phyloP scores from a whole-genome alignment of 2,888 invertebrate genomes.

The Lasius fuliginosus region DNA sequence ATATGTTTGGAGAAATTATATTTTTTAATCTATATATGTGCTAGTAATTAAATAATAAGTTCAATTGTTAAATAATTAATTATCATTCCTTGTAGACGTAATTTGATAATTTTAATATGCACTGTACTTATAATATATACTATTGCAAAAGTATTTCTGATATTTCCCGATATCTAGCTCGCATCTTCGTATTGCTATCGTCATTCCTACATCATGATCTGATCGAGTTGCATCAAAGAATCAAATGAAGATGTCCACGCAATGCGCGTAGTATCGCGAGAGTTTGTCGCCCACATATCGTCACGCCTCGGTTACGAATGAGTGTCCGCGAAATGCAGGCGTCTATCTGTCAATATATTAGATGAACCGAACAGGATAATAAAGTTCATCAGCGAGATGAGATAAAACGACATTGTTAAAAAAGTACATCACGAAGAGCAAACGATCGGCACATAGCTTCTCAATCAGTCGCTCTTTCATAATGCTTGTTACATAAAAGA shows the following conservation, averaged over 20 bases:
- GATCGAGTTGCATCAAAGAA: constrained; percentile 41
- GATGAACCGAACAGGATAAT: constrained; percentile 62
- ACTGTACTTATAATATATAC: neutral
- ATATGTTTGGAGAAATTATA: neutral
- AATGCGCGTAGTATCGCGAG: constrained; percentile 7
- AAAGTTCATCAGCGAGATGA: constrained; percentile 56
- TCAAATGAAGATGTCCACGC: constrained; percentile 61
- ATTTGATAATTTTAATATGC: neutral
- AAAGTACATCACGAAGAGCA: constrained; percentile 29
- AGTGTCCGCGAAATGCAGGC: constrained; percentile 56
- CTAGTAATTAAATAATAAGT: neutral
- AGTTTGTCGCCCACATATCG: constrained; percentile 65
- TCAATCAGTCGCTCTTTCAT: neutral
- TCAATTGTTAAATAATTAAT: neutral
- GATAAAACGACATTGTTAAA: constrained; percentile 60
- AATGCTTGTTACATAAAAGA: neutral
- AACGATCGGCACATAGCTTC: neutral
- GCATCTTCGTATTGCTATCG: neutral
- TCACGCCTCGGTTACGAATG: constrained; percentile 51
- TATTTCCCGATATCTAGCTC: neutral
- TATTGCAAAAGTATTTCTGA: neutral
- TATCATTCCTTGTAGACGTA: neutral
- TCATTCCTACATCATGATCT: neutral
- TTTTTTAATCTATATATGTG: neutral
- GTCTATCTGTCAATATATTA: constrained; percentile 62